Evolutionary conservation across 2,113 vertebrate species (phyloP), one percentile per base, ranked within the genome.

Genomic region (Riparia riparia): DNA sequence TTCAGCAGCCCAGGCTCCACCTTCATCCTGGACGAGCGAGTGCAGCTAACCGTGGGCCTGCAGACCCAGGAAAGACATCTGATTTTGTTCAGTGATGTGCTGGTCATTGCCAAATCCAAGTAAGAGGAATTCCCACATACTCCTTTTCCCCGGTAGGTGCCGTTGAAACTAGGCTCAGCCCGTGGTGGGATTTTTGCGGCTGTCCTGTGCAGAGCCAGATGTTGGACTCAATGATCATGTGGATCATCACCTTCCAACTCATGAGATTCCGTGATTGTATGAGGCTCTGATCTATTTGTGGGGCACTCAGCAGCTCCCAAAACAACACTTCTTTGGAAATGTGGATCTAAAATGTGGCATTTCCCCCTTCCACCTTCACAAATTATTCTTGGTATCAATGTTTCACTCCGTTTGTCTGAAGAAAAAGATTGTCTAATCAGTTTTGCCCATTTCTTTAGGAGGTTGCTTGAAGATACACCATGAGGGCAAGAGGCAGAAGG

Each of bases 61-160:
- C 97, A 98, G 97, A 98, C 97, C 14, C 98, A 97, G 73, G 98
- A 98, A 39, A 97, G 98, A 85, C 97, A 98, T 37, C 80, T 98
- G 82, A 97, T 98, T 79, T 92, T 98, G 71, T 98, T 98, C 96
- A 98, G 94, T 49, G 97, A 98, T 90, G 95, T 95, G 42, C 97
- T 98, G 51, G 96, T 98, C 78, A 93, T 98, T 37, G 96, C 98
- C 64, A 98, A 98, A 91, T 96, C 98, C 90, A 98, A 98, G 98
- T 98, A 97, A 97, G 98, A 66, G 61, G 19, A 49, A 57, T 90
- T 66, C 47, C 37, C 32, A 10, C 56, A 69, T 14, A 0, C 25
- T 65, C 11, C 51, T 57, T 73, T 34, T 79, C 32, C 20, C 45
- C 50, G 13, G 29, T 2, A 19, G 6, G 3, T 47, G 44, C 18